Conservation (phyloP, 2,113 vertebrate genomes). For the Cathartes aura region DNA sequence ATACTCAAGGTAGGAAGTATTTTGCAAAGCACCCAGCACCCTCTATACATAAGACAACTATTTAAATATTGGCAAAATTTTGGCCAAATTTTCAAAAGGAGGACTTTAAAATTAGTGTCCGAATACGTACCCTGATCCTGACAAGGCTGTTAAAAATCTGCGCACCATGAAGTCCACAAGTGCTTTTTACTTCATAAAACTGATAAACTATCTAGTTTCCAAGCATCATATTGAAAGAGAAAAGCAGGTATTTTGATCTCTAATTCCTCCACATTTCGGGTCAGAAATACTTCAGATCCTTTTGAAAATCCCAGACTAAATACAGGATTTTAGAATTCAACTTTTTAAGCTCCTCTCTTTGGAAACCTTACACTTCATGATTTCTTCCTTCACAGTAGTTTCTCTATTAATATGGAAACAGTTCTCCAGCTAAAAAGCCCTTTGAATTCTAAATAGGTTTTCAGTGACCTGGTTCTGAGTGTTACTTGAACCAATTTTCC, state of each 20-base stretch:
- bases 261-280: background rate
- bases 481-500: conserved; percentile 44
- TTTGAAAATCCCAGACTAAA: conserved; percentile 27
- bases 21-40: background rate
- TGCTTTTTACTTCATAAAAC: background rate
- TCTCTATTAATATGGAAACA: conserved; percentile 47
- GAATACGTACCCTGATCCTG: background rate
- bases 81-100: background rate
- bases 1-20: background rate
- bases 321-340: background rate
- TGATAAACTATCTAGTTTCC: background rate
- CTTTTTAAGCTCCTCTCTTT: conserved; percentile 4
- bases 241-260: background rate
- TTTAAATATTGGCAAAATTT: background rate
- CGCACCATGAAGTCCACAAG: background rate
- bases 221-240: background rate
- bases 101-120: background rate
- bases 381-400: conserved; percentile 36
- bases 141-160: background rate
- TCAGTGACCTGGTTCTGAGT: conserved; percentile 51
- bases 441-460: conserved; percentile 57
- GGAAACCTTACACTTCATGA: conserved; percentile 7
- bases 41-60: background rate
- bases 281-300: background rate
- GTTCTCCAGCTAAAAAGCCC: conserved; percentile 34